phyloP scores from a whole-genome alignment of 2,797 vertebrate genomes.

The Vireo griseus region DNA sequence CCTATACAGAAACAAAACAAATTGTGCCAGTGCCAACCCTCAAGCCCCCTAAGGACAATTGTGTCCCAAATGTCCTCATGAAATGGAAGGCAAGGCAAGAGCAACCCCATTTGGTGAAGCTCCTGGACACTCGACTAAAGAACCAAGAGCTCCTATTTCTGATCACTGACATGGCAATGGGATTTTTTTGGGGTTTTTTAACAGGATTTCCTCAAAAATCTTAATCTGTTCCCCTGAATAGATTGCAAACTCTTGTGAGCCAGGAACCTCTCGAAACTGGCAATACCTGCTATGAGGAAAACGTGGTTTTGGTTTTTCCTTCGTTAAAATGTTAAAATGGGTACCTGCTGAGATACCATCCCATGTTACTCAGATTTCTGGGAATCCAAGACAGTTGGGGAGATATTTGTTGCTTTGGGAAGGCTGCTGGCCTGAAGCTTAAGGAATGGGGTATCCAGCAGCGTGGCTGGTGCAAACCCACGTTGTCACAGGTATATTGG shows the following conservation, averaged over 20 bases:
- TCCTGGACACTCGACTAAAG: neutral
- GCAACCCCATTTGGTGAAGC: neutral
- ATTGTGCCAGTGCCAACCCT: neutral
- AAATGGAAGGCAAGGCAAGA: neutral
- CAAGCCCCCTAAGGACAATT: neutral
- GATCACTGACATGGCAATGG: neutral
- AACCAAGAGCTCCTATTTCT: neutral
- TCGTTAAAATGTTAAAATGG: neutral
- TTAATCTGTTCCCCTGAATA: neutral
- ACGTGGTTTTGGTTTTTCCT: neutral
- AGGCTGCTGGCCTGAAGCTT: neutral
- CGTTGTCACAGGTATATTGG: accelerated
- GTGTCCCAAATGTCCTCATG: neutral
- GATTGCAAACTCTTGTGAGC: neutral
- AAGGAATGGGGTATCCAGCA: neutral
- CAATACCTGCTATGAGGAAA: neutral
- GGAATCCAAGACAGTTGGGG: neutral
- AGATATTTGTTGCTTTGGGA: neutral
- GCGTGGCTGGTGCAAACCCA: neutral
- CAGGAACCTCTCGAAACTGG: neutral
- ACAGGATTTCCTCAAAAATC: neutral
- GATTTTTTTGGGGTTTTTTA: neutral
- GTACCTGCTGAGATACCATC: neutral
- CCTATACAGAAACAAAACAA: neutral
- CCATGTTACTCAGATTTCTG: neutral